These are phyloP conservation scores for Phoebastria nigripes DNA, from an alignment of 2,797 vertebrate species.

Conservation along the genomic window DNA sequence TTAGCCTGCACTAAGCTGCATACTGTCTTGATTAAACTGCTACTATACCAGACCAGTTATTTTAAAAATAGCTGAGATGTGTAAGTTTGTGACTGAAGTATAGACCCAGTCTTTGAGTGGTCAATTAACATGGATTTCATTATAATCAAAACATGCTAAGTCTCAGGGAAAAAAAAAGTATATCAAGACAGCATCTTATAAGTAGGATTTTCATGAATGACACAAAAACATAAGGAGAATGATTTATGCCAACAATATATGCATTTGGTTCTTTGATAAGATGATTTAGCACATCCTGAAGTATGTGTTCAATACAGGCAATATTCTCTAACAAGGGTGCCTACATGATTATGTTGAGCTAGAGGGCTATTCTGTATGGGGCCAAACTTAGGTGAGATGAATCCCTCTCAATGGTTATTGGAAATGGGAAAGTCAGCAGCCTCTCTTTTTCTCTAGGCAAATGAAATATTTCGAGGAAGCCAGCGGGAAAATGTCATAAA, in stretches of 20 bases:
- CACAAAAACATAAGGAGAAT: neutral
- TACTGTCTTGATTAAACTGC: constrained; percentile 21
- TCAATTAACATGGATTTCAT: constrained; percentile 26
- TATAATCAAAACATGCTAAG: neutral
- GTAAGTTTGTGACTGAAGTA: constrained; percentile 30
- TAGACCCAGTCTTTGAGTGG: neutral
- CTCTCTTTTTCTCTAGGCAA: constrained; percentile 14
- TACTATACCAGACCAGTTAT: neutral
- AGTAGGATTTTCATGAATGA: neutral
- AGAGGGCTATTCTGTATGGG: neutral
- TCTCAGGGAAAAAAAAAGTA: neutral
- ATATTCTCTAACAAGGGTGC: neutral
- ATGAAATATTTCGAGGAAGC: constrained; percentile 45
- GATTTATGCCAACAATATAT: neutral
- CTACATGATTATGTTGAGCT: neutral
- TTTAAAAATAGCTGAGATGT: constrained; percentile 46
- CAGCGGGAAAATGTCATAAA: constrained; percentile 25
- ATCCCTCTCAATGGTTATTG: neutral
- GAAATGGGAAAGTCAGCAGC: constrained; percentile 19
- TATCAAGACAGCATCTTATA: neutral
- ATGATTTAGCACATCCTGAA: neutral
- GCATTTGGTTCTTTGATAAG: neutral
- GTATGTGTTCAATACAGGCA: neutral
- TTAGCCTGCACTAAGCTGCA: constrained; percentile 18
- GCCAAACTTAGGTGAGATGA: neutral